Evolutionary conservation across 2,113 vertebrate species (phyloP), one percentile per base, ranked within the genome.

Genomic region (Oncorhynchus tshawytscha): DNA sequence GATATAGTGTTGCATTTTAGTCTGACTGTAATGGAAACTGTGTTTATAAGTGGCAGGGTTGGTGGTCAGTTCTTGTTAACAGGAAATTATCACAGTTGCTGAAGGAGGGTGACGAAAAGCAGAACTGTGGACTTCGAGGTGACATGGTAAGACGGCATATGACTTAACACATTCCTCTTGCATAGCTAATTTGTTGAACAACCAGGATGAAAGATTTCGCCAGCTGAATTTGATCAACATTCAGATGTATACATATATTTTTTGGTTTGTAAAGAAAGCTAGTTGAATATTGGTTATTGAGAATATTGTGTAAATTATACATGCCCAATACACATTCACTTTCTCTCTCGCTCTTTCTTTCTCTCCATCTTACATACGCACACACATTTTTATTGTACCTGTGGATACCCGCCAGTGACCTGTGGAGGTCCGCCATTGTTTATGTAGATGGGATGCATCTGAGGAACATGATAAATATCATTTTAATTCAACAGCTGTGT

Each of bases 371-470:
- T 24, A 79, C 62, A 75, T 25, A 73, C 18, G 68, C 57, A 67
- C 45, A 76, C 74, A 70, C 7, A 11, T 22, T 5, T 39, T 20
- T 48, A 70, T n/a, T 70, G 18, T 70, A 70, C 20, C 68, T 70
- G 39, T 39, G 39, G 16, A 51, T 51, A 51, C 15, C 49, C 49
- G 49, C 49, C 49, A 3, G 15, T 51, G 49, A 4, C 49, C 49
- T 51, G 49, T 70, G 39, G 20, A 48, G 24, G 1, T 24, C 8
- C 48, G 22, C 34, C 34, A 22, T 8, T 18, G 34, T 48, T 24
- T 69, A 18, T 48, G 67, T 69, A 45, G 27, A n/a, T 9, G 0
- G 73, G 24, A 5, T 2, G n/a, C 29, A 84, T 70, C 82, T 84
- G 72, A 24, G 31, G 22, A 15, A 78, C 20, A 73, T 65, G 2